phyloP scores from a whole-genome alignment of 1,140 invertebrate genomes.

The Polyergus mexicanus region DNA sequence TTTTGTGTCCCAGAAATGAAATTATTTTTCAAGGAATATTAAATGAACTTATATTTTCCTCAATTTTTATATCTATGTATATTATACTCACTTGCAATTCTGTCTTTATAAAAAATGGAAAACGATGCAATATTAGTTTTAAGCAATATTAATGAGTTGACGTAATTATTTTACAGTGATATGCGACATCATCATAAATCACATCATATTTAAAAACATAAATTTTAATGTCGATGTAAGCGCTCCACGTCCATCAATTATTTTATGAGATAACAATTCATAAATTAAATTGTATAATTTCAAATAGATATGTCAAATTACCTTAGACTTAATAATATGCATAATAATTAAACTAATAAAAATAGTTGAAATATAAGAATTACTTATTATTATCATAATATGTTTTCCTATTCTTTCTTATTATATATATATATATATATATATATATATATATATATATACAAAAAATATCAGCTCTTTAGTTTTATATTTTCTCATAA shows the following conservation, averaged over 20 bases:
- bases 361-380: not conserved
- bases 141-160: not conserved
- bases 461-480: not conserved
- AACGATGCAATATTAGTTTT: not conserved
- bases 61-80: not conserved
- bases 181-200: not conserved
- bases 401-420: not conserved
- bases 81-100: not conserved
- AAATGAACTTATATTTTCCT: not conserved
- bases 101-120: not conserved
- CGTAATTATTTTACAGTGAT: not conserved
- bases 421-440: too few species aligned
- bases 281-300: not conserved
- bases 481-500: not conserved
- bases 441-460: too few species aligned
- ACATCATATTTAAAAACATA: not conserved
- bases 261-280: not conserved
- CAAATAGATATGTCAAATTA: not conserved
- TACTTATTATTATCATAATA: not conserved
- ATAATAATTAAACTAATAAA: slow-evolving; percentile 8
- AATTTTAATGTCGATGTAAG: not conserved
- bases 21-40: not conserved
- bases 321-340: not conserved
- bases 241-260: not conserved
- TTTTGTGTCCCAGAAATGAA: not conserved